Evolutionary conservation across 2,113 vertebrate species (phyloP).

Genomic region (Triplophysa dalaica): DNA sequence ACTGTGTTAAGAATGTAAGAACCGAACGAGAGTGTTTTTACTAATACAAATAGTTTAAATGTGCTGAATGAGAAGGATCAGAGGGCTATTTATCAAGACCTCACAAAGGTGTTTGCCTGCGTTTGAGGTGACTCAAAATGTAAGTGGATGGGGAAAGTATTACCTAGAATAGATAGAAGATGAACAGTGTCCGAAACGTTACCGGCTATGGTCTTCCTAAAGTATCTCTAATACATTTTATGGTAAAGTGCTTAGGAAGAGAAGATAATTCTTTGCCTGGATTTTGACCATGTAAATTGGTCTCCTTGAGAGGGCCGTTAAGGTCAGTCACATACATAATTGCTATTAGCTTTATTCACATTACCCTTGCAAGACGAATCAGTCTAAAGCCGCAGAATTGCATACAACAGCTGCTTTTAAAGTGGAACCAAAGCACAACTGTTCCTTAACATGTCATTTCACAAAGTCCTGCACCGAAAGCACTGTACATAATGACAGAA

Average conservation of each 20-base stretch:
- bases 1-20: conserved; percentile 64
- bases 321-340: conserved; percentile 42
- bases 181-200: neutral
- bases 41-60: conserved; percentile 34
- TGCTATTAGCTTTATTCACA: conserved; percentile 49
- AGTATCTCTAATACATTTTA: neutral
- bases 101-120: conserved; percentile 24
- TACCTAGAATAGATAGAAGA: neutral
- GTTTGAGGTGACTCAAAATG: conserved; percentile 4
- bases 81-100: conserved; percentile 65
- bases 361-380: conserved; percentile 46
- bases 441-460: conserved; percentile 27
- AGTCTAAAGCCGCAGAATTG: conserved; percentile 18
- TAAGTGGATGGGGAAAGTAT: neutral
- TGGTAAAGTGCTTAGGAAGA: neutral
- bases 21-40: conserved; percentile 54
- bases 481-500: neutral
- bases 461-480: neutral
- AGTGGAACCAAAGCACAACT: conserved; percentile 38
- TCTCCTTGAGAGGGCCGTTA: conserved; percentile 24
- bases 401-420: conserved; percentile 40
- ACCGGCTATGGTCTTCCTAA: neutral
- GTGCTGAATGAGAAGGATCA: conserved; percentile 33
- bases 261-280: neutral
- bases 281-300: conserved; percentile 25